These are phyloP conservation scores for Eupithecia pulchellata DNA, from an alignment of 2,888 invertebrate genomes.

Conservation along the genomic window DNA sequence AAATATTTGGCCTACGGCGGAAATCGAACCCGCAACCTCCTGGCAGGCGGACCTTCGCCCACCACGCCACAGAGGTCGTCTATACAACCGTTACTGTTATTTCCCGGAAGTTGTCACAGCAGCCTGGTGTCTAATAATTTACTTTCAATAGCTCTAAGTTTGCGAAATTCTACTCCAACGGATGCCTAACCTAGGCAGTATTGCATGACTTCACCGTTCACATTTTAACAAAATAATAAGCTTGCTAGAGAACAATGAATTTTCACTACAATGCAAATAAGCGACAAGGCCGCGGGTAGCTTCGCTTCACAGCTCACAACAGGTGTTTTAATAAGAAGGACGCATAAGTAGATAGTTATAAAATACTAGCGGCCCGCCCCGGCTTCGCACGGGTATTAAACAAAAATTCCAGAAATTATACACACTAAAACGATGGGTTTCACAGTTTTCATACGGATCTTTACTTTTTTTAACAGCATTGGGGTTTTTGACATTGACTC, in stretches of 20 bases:
- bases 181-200: slow-evolving; percentile 7
- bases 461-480: no score
- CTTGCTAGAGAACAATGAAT: slow-evolving; percentile 57
- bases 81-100: slow-evolving; percentile 18
- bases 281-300: slow-evolving; percentile 22
- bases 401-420: no score
- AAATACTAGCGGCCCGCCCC: no score
- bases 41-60: no score
- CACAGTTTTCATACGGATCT: no score
- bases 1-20: no score
- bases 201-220: slow-evolving; percentile 40
- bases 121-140: slow-evolving; percentile 21
- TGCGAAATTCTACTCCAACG: slow-evolving; percentile 35
- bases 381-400: no score
- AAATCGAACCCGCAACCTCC: no score
- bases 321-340: slow-evolving; percentile 11
- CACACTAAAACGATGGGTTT: no score
- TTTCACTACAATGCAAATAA: slow-evolving; percentile 28
- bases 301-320: slow-evolving; percentile 7
- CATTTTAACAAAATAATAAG: slow-evolving; percentile 33
- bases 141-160: slow-evolving; percentile 18
- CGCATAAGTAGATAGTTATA: neutral
- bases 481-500: no score
- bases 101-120: slow-evolving; percentile 28
- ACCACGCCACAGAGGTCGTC: no score